Evolutionary conservation across 1,140 invertebrate genomes (phyloP).

Genomic region (Calephelis nemesis): DNA sequence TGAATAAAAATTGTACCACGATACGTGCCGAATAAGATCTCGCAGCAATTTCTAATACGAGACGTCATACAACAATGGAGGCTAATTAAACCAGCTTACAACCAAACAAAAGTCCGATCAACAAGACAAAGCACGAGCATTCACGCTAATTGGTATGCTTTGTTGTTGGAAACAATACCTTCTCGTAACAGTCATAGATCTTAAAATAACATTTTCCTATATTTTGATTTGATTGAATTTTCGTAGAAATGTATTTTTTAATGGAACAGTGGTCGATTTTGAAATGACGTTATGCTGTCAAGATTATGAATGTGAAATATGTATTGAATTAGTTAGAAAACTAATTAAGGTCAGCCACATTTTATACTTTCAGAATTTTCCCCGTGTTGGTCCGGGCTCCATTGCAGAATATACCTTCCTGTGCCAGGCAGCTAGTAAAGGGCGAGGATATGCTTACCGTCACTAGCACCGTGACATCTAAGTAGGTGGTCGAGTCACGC

Average conservation of each 20-base stretch:
- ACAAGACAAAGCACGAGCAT: conserved; percentile 24
- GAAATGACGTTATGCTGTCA: background rate
- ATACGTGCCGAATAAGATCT: background rate
- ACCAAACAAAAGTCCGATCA: conserved; percentile 24
- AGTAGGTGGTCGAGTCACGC: too few species aligned
- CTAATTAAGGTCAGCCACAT: too few species aligned
- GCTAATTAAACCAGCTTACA: conserved; percentile 24
- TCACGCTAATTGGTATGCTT: conserved; percentile 19
- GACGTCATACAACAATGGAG: conserved; percentile 3
- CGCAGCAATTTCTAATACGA: conserved; percentile 4
- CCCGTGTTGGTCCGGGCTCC: too few species aligned
- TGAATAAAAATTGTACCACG: background rate
- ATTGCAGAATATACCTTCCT: too few species aligned
- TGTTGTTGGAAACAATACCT: background rate
- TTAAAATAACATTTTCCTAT: background rate
- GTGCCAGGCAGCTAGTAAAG: too few species aligned
- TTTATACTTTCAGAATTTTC: too few species aligned
- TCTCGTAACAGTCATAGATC: background rate
- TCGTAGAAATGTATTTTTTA: conserved; percentile 5
- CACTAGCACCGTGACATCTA: too few species aligned
- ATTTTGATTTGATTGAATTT: background rate
- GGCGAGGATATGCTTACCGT: too few species aligned
- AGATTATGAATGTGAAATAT: background rate
- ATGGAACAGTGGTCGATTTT: background rate
- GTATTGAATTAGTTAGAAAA: too few species aligned